Evolutionary conservation across 2,113 vertebrate genomes (phyloP).

Genomic region (Grammomys surdaster): DNA sequence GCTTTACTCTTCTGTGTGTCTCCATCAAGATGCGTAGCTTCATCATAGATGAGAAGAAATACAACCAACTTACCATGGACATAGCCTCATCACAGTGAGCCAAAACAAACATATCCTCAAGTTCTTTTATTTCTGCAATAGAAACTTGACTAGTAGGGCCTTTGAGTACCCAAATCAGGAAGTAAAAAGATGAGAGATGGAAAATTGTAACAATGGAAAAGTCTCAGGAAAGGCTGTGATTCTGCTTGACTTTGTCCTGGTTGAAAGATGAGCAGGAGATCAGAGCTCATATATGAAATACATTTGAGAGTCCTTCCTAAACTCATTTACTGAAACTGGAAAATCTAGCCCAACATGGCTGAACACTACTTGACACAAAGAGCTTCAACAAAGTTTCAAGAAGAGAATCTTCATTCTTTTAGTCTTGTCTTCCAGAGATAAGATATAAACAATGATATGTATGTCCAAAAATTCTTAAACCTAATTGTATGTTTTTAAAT

Average conservation of each 20-base stretch:
- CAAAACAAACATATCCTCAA: not conserved
- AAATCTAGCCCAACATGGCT: not conserved
- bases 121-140: not conserved
- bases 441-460: not conserved
- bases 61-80: not conserved
- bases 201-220: not conserved
- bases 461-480: not conserved
- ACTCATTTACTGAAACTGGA: not conserved
- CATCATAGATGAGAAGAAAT: not conserved
- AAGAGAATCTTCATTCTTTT: not conserved
- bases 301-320: not conserved
- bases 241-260: not conserved
- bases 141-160: not conserved
- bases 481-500: not conserved
- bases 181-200: not conserved
- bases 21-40: not conserved
- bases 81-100: not conserved
- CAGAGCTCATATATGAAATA: no score
- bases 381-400: not conserved
- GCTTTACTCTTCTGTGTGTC: not conserved
- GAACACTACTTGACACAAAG: not conserved
- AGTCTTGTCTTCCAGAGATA: not conserved
- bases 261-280: not conserved
- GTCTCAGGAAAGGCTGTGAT: not conserved
- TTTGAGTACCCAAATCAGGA: not conserved